Evolutionary conservation across 2,113 vertebrate species (phyloP).

Genomic region (Prionailurus bengalensis): DNA sequence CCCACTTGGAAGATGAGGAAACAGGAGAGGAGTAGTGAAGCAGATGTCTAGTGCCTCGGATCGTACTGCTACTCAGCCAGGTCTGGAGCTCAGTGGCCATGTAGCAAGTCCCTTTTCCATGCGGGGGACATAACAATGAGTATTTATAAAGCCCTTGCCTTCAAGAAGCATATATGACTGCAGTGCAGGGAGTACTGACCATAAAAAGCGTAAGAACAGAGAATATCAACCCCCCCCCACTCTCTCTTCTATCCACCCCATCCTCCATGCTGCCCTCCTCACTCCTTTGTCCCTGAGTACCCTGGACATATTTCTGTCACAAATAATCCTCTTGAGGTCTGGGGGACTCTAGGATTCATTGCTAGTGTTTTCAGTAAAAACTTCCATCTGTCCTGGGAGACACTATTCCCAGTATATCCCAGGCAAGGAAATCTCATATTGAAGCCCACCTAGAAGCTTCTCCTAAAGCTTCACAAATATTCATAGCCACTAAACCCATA

Average conservation of each 20-base stretch:
- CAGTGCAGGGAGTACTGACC: neutral
- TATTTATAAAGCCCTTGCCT: neutral
- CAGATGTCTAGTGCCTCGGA: too few species aligned
- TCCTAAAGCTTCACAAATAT: neutral
- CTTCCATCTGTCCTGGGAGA: neutral
- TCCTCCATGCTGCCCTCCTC: neutral
- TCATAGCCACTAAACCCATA: neutral
- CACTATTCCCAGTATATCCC: neutral
- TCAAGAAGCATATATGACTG: neutral
- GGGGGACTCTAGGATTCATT: neutral
- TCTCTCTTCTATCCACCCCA: too few species aligned
- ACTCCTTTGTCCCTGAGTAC: too few species aligned
- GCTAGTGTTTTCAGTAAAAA: neutral
- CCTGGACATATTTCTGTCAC: neutral
- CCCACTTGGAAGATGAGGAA: neutral
- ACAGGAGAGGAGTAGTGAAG: neutral
- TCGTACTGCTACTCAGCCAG: accelerated
- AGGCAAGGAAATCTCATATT: neutral
- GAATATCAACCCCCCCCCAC: neutral
- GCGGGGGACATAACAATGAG: neutral
- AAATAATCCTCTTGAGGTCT: neutral
- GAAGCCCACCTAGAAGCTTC: neutral
- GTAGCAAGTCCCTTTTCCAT: neutral
- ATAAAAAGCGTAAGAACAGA: neutral
- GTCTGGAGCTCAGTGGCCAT: too few species aligned